Evolutionary conservation across 2,797 vertebrate genomes (phyloP).

Genomic region (Hypotaenidia okinawae): DNA sequence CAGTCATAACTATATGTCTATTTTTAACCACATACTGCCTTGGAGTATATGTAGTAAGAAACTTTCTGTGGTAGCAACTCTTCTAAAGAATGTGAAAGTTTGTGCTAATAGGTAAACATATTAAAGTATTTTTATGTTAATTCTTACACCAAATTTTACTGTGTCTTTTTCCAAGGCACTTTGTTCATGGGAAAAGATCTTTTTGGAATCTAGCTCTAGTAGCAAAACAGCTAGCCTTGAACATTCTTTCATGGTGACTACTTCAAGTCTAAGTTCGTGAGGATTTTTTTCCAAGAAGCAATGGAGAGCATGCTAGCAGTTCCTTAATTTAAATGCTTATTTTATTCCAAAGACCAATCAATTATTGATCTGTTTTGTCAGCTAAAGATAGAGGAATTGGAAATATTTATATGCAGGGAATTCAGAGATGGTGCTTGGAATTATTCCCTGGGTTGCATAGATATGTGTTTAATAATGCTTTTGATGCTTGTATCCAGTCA

Average conservation of each 20-base stretch:
- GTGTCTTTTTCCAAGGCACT: background rate
- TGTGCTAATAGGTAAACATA: background rate
- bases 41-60: background rate
- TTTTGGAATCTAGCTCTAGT: background rate
- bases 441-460: background rate
- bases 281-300: background rate
- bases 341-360: background rate
- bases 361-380: background rate
- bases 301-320: background rate
- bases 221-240: background rate
- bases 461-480: conserved; percentile 5
- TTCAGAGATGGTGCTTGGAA: background rate
- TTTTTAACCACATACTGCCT: background rate
- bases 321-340: background rate
- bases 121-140: background rate
- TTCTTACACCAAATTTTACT: background rate
- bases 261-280: background rate
- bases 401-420: conserved; percentile 17
- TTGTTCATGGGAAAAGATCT: background rate
- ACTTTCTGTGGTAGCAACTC: background rate
- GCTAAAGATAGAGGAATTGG: background rate
- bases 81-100: background rate
- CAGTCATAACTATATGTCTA: background rate
- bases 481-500: background rate
- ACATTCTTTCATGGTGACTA: background rate